Base-by-base conservation (phyloP, 2,113 vertebrate species). In the Sapayoa aenigma region DNA sequence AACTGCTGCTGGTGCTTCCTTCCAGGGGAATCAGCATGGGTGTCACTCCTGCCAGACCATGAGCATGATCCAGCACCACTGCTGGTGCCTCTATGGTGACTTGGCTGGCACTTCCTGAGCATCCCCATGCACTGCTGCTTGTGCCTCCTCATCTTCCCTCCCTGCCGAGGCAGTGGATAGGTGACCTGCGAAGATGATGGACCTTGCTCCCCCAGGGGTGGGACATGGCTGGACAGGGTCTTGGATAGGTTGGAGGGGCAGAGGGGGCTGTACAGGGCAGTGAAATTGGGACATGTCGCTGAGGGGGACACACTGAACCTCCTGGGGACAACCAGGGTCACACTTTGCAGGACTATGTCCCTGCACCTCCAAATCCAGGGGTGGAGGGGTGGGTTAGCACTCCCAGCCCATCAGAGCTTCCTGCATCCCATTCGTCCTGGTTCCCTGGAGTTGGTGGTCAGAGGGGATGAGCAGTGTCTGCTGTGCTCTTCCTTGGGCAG, bases 1-100 rank as follows among this genome's bases (percentile, higher is more conserved):
- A 84, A 44, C 27, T 50, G 30, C 81, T 77, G 69, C 62, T 81
- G 56, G 27, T 76, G 30, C 27, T 58, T 18, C 39, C 18, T 25
- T 15, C 16, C 1, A 6, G 7, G 12, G n/a, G 23, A 1, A 2
- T 81, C 49, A 59, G 28, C 5, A 3, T 0, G 2, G 35, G 2
- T 11, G 2, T 76, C 6, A 12, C 63, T 50, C n/a, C 15, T 15
- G 3, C 7, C 5, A 6, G 27, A 44, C 14, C 1, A 0, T 10
- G 37, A 69, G 49, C 42, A n/a, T 16, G 12, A 82, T 75, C 62
- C 9, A 24, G 33, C 46, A n/a, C 25, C 25, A 3, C 52, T 39
- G 65, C 53, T 25, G 3, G 23, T 66, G 24, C 41, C 31, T 53
- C 47, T 75, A 27, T 52, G 17, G 16, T 59, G 49, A n/a, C 55